Base-by-base conservation (phyloP, 2,888 invertebrate species). In the Synanthedon andrenaeformis region DNA sequence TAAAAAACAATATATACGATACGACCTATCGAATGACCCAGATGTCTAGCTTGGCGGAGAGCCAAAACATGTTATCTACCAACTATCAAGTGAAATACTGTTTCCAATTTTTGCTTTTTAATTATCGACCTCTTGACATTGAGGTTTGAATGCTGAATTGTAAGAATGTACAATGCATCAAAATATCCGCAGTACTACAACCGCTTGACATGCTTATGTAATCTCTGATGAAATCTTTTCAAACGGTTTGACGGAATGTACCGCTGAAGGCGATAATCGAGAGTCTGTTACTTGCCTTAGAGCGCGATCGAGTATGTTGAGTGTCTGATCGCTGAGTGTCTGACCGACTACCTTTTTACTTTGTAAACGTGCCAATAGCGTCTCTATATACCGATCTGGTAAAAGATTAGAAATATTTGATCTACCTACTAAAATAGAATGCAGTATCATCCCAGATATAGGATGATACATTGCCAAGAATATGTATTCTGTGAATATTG, bases 31-130 rank as follows among this genome's bases (percentile, higher is more conserved):
- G 70, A 70, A 69, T 76, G 82, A 82, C 84, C 85, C 70, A 82
- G 77, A 79, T 84, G 76, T 68, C 62, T 49, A 67, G 61, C 58
- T 64, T 83, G 84, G 84, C 81, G 54, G 54, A 57, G 53, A 50
- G 82, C 84, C 85, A 84, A 74, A 76, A 70, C 68, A 70, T 70
- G 74, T 74, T 82, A 82, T 81, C 78, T 72, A 68, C 65, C 62
- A 69, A 74, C 74, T 74, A 70, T 70, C 67, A 64, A 69, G 66
- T 67, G 70, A 72, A 74, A 79, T 74, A 73, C 65, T 67, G 71
- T 69, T 73, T 76, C 74, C 75, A 81, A 82, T 82, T 82, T 78
- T 79, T 72, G 70, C 69, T 79, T 83, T 83, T 84, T 83, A 84
- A 84, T 84, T 82, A 82, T 76, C 72, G 67, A 64, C 66, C 70